Percentiles rank a stretch among this genome's conserved stretches.
Evolutionary conservation across 2,797 vertebrate genomes (phyloP).

Genomic region (Pelobates cultripes): DNA sequence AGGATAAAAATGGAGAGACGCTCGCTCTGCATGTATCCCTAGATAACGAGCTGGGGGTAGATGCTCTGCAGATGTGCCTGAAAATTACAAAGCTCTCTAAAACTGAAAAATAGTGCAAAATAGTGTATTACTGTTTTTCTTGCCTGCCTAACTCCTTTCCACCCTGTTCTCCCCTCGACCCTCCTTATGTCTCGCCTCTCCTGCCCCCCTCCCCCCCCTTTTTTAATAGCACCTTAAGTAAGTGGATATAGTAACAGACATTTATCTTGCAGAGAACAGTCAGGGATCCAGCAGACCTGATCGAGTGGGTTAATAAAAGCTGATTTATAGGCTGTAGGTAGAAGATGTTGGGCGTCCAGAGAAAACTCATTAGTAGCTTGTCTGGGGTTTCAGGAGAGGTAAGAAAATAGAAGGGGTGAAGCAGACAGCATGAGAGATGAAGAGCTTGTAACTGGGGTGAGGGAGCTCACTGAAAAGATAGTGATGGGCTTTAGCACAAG

Average conservation of each 20-base stretch:
- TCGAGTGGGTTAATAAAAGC: constrained; percentile 38
- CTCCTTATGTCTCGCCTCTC: not conserved
- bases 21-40: not conserved
- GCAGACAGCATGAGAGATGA: not conserved
- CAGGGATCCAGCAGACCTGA: not conserved
- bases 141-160: too few relatives aligned
- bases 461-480: not conserved
- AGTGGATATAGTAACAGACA: not conserved
- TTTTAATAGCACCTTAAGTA: not conserved
- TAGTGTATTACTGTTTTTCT: not conserved
- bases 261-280: not conserved
- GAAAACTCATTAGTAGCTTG: constrained; percentile 24
- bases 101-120: not conserved
- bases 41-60: constrained; percentile 7
- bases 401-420: not conserved
- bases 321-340: constrained; percentile 31
- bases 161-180: too few relatives aligned
- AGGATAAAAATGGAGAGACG: not conserved
- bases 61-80: constrained; percentile 24
- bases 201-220: not conserved
- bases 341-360: constrained; percentile 14
- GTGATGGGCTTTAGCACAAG: not conserved
- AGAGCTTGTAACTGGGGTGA: not conserved
- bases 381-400: not conserved
- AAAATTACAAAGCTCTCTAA: not conserved